Base-by-base conservation (phyloP, 2,113 vertebrate genomes). In the Hippocampus guttulatus region DNA sequence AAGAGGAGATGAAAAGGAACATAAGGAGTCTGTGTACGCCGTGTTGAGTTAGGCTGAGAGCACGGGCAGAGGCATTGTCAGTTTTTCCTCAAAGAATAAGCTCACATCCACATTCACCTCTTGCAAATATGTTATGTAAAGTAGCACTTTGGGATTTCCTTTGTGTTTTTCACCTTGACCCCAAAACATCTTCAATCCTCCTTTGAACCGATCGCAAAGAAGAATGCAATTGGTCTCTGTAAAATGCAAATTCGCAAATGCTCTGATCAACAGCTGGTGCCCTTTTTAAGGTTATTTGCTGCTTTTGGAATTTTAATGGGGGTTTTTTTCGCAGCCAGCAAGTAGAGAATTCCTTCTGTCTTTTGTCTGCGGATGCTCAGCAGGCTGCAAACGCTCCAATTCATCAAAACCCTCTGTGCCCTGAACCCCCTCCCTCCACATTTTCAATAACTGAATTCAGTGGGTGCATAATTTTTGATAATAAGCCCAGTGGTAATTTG, bases 401-500 rank as follows among this genome's bases (percentile, higher is more conserved):
- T 64, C 38, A 14, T 64, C 40, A 15, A 64, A 63, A 16, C 69
- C 49, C 43, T 64, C 30, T 58, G 16, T 49, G 33, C 18, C 5
- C 21, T 45, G 10, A 23, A 15, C 65, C 38, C 25, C n/a, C 64
- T 23, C 40, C 67, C 69, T 25, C 33, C 14, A 47, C 14, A 43
- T 33, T 33, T 15, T 52, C 62, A 52, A 45, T 83, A 81, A 81
- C 85, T 83, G 84, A 83, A 83, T 79, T 74, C 25, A 33, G 74
- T 80, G 66, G 82, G 84, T 77, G 75, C 81, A 74, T 45, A 82
- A 85, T 86, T 86, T 88, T 86, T 85, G 81, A 90, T 88, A 89
- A 90, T 86, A 86, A 90, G 88, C 84, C 87, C 80, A 79, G 81
- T 66, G 74, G 82, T 88, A 84, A 85, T 90, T 81, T 90, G 85